phyloP scores from a whole-genome alignment of 2,888 invertebrate species.

The Polyommatus icarus region DNA sequence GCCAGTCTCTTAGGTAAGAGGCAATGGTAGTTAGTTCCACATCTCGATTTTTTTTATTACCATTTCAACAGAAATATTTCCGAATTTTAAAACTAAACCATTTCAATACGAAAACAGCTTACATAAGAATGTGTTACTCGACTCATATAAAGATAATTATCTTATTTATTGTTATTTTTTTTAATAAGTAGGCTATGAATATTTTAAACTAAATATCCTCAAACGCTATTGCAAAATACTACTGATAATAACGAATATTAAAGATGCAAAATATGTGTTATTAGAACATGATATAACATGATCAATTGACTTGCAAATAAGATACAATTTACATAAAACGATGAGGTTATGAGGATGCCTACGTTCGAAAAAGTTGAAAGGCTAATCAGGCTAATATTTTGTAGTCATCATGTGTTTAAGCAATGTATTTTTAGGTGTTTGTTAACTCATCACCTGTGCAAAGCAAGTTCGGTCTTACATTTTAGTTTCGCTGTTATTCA shows the following conservation, averaged over 20 bases:
- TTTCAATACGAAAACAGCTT: neutral
- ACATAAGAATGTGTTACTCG: neutral
- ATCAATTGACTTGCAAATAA: neutral
- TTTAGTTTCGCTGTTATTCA: too few relatives aligned
- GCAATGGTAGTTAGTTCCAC: neutral
- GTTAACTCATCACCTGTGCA: too few relatives aligned
- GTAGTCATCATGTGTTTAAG: too few relatives aligned
- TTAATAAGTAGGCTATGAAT: neutral
- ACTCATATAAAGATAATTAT: neutral
- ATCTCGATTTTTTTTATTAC: too few relatives aligned
- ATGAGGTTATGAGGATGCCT: neutral
- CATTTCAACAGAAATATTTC: neutral
- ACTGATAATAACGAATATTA: neutral
- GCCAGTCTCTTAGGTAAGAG: too few relatives aligned
- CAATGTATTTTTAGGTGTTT: too few relatives aligned
- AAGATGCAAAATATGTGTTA: neutral
- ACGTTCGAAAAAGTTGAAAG: neutral
- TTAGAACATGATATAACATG: neutral
- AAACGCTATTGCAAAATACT: neutral
- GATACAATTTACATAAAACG: neutral
- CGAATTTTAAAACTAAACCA: neutral
- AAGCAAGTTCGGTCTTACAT: too few relatives aligned
- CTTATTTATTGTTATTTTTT: neutral
- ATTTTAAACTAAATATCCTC: neutral
- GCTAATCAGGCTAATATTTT: neutral